These are phyloP conservation scores for Camponotus vicinus DNA, from an alignment of 1,140 invertebrate species.

Conservation along the genomic window DNA sequence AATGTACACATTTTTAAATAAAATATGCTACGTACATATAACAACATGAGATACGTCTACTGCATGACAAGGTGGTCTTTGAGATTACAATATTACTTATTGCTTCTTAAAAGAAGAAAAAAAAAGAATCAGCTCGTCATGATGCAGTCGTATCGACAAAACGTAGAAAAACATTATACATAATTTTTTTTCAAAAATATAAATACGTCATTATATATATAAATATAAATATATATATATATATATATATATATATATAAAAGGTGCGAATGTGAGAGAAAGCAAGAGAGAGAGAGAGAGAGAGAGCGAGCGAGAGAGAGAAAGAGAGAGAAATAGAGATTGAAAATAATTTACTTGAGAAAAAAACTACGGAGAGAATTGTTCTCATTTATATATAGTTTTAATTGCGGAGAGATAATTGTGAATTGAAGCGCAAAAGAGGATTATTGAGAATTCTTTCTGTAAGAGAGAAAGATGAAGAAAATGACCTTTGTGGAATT, in stretches of 20 bases:
- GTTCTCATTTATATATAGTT: conserved; percentile 78
- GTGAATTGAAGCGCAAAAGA: conserved; percentile 14
- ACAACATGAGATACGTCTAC: conserved; percentile 70
- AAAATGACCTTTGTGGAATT: conserved; percentile 61
- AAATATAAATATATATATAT: conserved; percentile 39
- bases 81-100: conserved; percentile 20
- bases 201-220: conserved; percentile 83
- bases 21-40: conserved; percentile 74
- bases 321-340: conserved; percentile 46
- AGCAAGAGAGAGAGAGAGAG: conserved; percentile 45
- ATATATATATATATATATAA: conserved; percentile 60
- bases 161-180: conserved; percentile 82
- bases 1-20: conserved; percentile 76
- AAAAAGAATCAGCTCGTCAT: conserved; percentile 75
- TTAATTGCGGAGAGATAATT: conserved; percentile 69
- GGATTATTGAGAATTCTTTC: conserved; percentile 44
- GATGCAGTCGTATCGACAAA: conserved; percentile 76
- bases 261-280: conserved; percentile 51
- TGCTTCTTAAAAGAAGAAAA: conserved; percentile 27
- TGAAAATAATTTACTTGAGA: conserved; percentile 64
- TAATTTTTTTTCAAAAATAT: conserved; percentile 80
- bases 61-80: conserved; percentile 76
- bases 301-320: conserved; percentile 31
- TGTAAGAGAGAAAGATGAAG: conserved; percentile 8
- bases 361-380: conserved; percentile 60